phyloP scores from a whole-genome alignment of 2,888 invertebrate species.

The Pollenia amentaria region DNA sequence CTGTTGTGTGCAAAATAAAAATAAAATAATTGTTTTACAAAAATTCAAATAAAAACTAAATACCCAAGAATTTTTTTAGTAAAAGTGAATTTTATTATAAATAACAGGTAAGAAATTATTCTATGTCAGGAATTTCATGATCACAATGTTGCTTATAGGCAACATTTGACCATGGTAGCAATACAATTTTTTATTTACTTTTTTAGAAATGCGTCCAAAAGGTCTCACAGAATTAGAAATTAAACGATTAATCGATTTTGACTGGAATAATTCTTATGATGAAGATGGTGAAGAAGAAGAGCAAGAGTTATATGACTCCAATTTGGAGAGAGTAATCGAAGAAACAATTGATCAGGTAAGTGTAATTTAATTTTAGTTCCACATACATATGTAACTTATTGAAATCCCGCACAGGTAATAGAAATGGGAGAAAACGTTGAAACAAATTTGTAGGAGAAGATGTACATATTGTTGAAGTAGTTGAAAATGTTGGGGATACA shows the following conservation, averaged over 20 bases:
- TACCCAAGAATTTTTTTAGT: conserved; percentile 36
- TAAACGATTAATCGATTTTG: conserved; percentile 43
- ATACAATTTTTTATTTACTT: no score
- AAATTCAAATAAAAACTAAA: conserved; percentile 45
- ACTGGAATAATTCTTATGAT: neutral
- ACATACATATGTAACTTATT: neutral
- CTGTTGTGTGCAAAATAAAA: conserved; percentile 11
- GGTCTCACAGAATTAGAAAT: conserved; percentile 51
- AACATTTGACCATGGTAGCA: conserved; percentile 16
- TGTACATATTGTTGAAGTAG: conserved; percentile 14
- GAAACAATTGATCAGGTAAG: conserved; percentile 39
- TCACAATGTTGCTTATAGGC: conserved; percentile 32
- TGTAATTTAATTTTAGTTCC: conserved; percentile 17
- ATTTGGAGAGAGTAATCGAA: conserved; percentile 51
- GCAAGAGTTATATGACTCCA: conserved; percentile 13
- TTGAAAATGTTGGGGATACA: conserved; percentile 32
- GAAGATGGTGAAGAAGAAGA: no score
- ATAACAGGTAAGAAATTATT: conserved; percentile 44
- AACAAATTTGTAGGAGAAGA: conserved; percentile 16
- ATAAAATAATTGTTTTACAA: conserved; percentile 47
- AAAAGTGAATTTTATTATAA: conserved; percentile 36
- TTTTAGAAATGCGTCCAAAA: conserved; percentile 38
- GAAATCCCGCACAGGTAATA: conserved; percentile 3
- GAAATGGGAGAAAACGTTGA: conserved; percentile 7
- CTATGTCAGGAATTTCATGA: conserved; percentile 13